Base-by-base conservation (phyloP, 1,140 invertebrate genomes). In the Rhizoglyphus robini region DNA sequence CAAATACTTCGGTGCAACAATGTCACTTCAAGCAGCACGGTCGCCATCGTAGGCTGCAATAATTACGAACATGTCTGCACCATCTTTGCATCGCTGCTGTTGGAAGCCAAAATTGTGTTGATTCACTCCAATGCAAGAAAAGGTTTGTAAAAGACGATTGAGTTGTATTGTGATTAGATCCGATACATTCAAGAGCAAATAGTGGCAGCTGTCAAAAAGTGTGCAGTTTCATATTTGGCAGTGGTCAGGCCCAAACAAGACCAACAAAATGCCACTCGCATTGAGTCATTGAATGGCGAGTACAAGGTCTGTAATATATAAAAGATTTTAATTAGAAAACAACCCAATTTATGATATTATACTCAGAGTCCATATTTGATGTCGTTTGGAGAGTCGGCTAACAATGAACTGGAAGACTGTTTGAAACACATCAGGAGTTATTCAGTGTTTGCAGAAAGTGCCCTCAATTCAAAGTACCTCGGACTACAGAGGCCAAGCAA, bases 41-140 rank as follows among this genome's bases (percentile, higher is more conserved):
- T 60, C 1, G 58, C 58, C 3, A 60, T 60, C 15, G 36, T 60
- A 27, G 29, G 15, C 1, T 2, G 13, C 15, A 60, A 60, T 27
- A 20, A 32, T 34, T 60, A 60, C 15, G 58, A 60, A 46, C 30
- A 60, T 46, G 27, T 60, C 18, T 29, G 15, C 29, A 60, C 58
- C n/a, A 34, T 60, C 18, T 29, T 60, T 13, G 58, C 58, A 2
- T n/a, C 2, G 2, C 25, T 60, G 1, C 15, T 60, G 15, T n/a
- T 60, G 13, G 58, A 29, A 11, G 58, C 58, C 58, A 60, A 32
- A 3, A 3, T 60, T 2, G 58, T 60, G 3, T 3, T 60, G 1
- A 11, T 60, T n/a, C 30, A 34, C 31, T 59, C 8, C 57, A 31
- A 31, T 32, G 23, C 47, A 49, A 11, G 20, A 49, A 15, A 5